Conservation (phyloP, 2,113 vertebrate species). For the Dipodomys stephensi region DNA sequence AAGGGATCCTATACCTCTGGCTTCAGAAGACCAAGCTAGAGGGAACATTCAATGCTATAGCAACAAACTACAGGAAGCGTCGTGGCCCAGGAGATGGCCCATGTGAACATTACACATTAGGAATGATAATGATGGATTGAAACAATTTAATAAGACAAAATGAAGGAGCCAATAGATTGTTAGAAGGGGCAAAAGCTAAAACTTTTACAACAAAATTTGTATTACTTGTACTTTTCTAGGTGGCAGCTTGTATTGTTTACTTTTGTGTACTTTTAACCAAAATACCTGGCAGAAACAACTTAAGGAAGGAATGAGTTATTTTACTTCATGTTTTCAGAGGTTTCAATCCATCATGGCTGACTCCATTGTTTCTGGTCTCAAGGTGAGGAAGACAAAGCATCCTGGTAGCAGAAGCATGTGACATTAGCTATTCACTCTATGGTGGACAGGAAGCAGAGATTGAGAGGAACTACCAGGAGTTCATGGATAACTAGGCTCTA, state of each 20-base stretch:
- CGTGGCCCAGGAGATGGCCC: background rate
- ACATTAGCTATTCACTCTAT: too few species aligned
- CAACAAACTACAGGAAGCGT: background rate
- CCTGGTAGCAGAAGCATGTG: too few species aligned
- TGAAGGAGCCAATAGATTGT: conserved; percentile 18
- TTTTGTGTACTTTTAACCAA: too few species aligned
- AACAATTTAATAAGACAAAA: conserved; percentile 64
- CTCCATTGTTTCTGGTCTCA: too few species aligned
- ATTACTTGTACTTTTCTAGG: too few species aligned
- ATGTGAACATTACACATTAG: conserved; percentile 18
- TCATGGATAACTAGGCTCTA: conserved; percentile 45
- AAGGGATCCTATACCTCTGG: background rate
- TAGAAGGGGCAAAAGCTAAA: conserved; percentile 6
- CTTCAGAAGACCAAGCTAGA: conserved; percentile 1
- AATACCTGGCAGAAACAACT: too few species aligned
- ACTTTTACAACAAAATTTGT: background rate
- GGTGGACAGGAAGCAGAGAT: background rate
- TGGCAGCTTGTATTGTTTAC: too few species aligned
- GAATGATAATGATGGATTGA: conserved; percentile 23
- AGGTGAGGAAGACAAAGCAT: too few species aligned
- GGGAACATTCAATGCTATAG: conserved; percentile 40
- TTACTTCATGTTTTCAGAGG: too few species aligned
- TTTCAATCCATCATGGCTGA: too few species aligned
- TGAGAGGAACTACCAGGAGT: conserved; percentile 2
- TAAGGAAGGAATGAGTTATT: too few species aligned